These are phyloP conservation scores for Ranitomeya variabilis DNA, from an alignment of 2,113 vertebrate genomes.

Conservation along the genomic window DNA sequence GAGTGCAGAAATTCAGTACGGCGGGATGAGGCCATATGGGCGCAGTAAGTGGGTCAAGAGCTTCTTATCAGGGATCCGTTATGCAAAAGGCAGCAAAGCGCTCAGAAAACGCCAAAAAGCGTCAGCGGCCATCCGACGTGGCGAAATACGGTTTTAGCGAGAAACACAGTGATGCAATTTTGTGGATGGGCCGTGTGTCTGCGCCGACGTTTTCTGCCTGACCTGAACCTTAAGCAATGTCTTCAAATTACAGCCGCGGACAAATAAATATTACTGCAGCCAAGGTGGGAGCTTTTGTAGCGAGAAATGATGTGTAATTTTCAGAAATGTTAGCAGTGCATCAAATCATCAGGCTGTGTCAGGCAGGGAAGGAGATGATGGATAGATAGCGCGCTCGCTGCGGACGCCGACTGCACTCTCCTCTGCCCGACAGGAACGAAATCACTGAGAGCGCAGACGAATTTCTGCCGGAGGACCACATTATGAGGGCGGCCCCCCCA, in stretches of 20 bases:
- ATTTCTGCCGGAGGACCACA: constrained; percentile 5
- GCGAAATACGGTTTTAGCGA: background rate
- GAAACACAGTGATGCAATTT: background rate
- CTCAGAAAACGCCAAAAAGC: background rate
- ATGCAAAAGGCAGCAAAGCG: background rate
- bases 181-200: background rate
- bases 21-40: constrained; percentile 45
- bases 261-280: constrained; percentile 23
- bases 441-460: constrained; percentile 26
- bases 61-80: constrained; percentile 5
- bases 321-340: constrained; percentile 21
- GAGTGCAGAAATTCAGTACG: background rate
- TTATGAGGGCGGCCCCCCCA: background rate
- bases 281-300: constrained; percentile 40
- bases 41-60: constrained; percentile 38
- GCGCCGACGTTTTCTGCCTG: background rate
- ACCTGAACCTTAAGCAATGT: constrained; percentile 53
- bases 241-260: background rate
- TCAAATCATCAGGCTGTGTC: background rate
- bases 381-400: background rate
- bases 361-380: background rate
- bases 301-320: constrained; percentile 54
- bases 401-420: constrained; percentile 20
- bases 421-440: constrained; percentile 27
- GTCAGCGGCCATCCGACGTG: background rate